Conservation (phyloP, 2,888 invertebrate species). For the Koerneria pararmatus region DNA sequence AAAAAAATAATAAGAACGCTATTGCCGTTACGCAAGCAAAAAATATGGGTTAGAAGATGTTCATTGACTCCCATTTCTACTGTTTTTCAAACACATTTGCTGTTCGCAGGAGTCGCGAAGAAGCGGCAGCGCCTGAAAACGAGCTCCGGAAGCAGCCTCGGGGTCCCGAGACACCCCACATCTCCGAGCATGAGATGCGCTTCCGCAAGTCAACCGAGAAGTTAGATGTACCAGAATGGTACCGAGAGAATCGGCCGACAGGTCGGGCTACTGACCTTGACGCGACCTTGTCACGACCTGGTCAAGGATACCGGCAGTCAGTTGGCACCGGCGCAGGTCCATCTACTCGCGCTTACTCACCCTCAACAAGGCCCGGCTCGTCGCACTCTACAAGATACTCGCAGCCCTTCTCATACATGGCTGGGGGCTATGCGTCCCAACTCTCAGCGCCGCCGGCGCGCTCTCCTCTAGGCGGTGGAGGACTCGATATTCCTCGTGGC, state of each 20-base stretch:
- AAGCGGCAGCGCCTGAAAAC: constrained; percentile 57
- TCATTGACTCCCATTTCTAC: not conserved
- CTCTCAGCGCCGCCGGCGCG: constrained; percentile 17
- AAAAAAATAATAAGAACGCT: too few species aligned
- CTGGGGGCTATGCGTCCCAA: constrained; percentile 1
- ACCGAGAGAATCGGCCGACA: constrained; percentile 16
- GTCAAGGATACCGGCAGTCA: constrained; percentile 22
- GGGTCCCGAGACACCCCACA: constrained; percentile 33
- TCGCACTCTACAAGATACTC: constrained; percentile 6
- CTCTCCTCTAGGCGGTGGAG: constrained; percentile 32
- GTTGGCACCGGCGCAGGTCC: not conserved
- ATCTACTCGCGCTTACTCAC: too few species aligned
- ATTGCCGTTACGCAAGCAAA: too few species aligned
- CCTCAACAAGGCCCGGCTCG: not conserved
- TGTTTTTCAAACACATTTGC: not conserved
- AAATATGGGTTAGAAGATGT: not conserved
- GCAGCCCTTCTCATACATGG: constrained; percentile 24
- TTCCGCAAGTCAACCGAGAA: constrained; percentile 58
- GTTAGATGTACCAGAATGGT: constrained; percentile 58
- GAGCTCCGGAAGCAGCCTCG: constrained; percentile 57
- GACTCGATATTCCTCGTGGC: constrained; percentile 49
- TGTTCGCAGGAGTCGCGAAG: constrained; percentile 52
- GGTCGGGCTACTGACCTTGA: constrained; percentile 21
- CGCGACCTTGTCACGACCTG: constrained; percentile 16
- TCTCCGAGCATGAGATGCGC: constrained; percentile 57